These are phyloP conservation scores for Neolamprologus fasciatus DNA, from an alignment of 2,113 vertebrate species.

Conservation along the genomic window DNA sequence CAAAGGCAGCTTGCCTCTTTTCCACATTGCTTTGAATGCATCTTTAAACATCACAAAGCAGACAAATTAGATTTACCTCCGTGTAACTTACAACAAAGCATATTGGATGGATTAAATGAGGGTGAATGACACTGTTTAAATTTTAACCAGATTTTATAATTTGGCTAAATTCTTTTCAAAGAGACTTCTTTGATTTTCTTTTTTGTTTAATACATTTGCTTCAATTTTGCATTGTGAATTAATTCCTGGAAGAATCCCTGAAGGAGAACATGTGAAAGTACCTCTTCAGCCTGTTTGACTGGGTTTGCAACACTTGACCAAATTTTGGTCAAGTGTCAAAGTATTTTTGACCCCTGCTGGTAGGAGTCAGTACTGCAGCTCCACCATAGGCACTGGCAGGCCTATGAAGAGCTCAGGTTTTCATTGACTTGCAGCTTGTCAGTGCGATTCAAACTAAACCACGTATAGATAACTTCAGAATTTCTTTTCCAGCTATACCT, in stretches of 20 bases:
- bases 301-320: background rate
- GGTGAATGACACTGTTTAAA: background rate
- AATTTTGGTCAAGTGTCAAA: background rate
- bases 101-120: background rate
- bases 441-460: background rate
- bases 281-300: background rate
- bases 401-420: background rate
- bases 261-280: background rate
- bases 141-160: background rate
- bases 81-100: background rate
- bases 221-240: background rate
- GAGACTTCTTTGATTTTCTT: background rate
- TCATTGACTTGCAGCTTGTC: background rate
- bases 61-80: background rate
- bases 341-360: conserved; percentile 22
- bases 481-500: background rate
- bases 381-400: background rate
- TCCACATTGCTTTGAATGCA: background rate
- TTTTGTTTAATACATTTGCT: background rate
- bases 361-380: background rate
- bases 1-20: background rate
- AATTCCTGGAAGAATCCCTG: background rate
- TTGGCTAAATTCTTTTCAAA: background rate
- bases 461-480: background rate
- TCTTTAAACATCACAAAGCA: background rate